These are phyloP conservation scores for Morbakka virulenta DNA, from an alignment of 30 jellyfish, hydroid and myxozoan genomes.

Conservation along the genomic window DNA sequence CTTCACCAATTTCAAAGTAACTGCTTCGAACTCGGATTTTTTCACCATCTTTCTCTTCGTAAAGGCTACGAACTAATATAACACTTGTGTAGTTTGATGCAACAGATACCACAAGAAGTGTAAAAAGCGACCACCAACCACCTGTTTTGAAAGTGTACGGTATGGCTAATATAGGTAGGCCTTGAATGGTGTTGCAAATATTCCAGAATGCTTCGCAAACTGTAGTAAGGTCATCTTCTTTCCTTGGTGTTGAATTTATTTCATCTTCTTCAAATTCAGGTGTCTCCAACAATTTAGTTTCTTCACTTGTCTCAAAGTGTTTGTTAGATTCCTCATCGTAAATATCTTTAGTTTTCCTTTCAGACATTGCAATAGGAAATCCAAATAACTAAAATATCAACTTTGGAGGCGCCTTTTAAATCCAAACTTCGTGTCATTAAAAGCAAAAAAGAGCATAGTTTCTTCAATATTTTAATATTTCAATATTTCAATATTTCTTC, in stretches of 20 bases:
- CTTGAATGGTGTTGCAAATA: conserved; percentile 75
- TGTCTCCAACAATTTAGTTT: too few relatives aligned
- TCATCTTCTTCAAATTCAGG: conserved; percentile 18
- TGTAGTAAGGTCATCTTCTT: conserved; percentile 67
- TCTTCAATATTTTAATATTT: too few relatives aligned
- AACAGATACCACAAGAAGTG: conserved; percentile 62
- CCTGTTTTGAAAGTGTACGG: conserved; percentile 89
- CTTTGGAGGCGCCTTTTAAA: too few relatives aligned
- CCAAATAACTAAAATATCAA: too few relatives aligned
- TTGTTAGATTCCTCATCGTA: too few relatives aligned
- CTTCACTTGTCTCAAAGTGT: too few relatives aligned
- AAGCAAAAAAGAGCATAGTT: too few relatives aligned
- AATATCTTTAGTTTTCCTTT: too few relatives aligned
- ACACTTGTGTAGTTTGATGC: conserved; percentile 86
- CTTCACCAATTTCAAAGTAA: conserved; percentile 91
- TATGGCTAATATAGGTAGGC: conserved; percentile 87
- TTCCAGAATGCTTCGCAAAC: conserved; percentile 73
- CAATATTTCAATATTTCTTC: too few relatives aligned
- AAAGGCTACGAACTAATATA: conserved; percentile 60
- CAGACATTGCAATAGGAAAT: too few relatives aligned
- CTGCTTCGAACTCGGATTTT: conserved; percentile 73
- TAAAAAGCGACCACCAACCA: conserved; percentile 92
- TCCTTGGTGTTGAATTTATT: too few relatives aligned
- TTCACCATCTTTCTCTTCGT: conserved; percentile 79
- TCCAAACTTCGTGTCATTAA: too few relatives aligned